A percentile compares a stretch with the other conserved stretches of the same genome.
phyloP scores from a whole-genome alignment of 2,113 vertebrate genomes.

The Mellivora capensis region DNA sequence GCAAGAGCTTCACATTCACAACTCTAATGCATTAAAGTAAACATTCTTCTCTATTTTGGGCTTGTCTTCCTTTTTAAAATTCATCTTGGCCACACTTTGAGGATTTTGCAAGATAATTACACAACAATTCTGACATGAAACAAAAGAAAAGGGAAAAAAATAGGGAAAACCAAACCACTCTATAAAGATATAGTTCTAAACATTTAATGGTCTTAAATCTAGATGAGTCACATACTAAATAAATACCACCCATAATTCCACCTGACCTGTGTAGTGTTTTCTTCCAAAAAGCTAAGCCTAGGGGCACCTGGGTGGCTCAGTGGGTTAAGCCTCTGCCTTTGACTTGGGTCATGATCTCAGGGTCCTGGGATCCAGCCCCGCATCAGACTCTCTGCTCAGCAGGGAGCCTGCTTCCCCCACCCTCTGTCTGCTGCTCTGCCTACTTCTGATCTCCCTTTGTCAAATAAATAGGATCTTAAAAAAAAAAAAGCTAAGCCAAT shows the following conservation, averaged over 20 bases:
- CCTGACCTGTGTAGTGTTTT: background rate
- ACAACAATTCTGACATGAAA: conserved; percentile 30
- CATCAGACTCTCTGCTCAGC: no score
- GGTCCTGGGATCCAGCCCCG: no score
- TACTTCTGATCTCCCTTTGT: no score
- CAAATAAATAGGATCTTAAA: no score
- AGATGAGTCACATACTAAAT: conserved; percentile 39
- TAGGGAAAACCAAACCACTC: background rate
- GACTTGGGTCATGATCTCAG: no score
- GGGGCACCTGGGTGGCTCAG: no score
- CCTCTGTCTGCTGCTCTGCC: no score
- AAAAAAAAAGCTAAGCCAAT: background rate
- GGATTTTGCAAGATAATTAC: conserved; percentile 45
- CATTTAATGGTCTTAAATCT: background rate
- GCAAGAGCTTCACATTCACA: background rate
- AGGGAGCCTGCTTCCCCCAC: no score
- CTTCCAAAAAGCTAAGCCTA: background rate
- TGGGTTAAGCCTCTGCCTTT: no score
- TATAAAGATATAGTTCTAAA: conserved; percentile 43
- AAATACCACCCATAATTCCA: background rate
- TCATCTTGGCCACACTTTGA: background rate
- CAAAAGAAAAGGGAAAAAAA: background rate
- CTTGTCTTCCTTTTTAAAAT: background rate
- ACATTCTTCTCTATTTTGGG: background rate
- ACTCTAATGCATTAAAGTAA: background rate